Evolutionary conservation across 2,888 invertebrate genomes (phyloP).

Genomic region (Mimachlamys varia): DNA sequence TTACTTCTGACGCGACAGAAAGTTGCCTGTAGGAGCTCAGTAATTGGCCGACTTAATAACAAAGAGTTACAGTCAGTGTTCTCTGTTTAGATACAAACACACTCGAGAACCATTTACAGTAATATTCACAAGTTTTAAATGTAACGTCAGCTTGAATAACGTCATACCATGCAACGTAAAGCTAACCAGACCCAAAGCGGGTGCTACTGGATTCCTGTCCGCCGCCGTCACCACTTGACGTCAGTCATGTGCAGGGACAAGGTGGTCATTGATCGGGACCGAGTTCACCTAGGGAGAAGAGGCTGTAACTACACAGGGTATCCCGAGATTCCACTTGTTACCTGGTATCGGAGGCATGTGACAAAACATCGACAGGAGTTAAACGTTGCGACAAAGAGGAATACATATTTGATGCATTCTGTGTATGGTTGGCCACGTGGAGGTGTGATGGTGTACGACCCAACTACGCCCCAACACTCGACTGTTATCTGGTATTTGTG

Average conservation of each 20-base stretch:
- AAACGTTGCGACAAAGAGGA: neutral
- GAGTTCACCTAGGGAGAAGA: neutral
- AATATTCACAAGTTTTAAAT: neutral
- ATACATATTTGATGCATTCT: neutral
- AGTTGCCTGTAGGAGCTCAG: neutral
- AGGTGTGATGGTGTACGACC: neutral
- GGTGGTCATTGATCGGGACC: neutral
- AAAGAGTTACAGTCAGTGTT: constrained; percentile 14
- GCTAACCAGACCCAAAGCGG: neutral
- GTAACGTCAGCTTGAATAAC: neutral
- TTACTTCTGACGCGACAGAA: neutral
- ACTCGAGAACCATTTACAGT: constrained; percentile 21
- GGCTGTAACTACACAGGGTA: constrained; percentile 1
- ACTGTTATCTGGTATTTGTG: no score
- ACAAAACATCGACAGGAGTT: neutral
- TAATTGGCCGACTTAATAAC: constrained; percentile 8
- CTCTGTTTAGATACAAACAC: constrained; percentile 11
- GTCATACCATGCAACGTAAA: neutral
- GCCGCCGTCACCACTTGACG: neutral
- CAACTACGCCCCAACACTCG: no score
- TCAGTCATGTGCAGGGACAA: neutral
- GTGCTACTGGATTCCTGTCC: neutral
- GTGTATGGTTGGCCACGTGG: neutral
- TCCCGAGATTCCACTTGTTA: neutral
- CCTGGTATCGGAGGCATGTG: neutral